Base-by-base conservation (phyloP, 2,113 vertebrate genomes). In the Mionectes macconnelli region DNA sequence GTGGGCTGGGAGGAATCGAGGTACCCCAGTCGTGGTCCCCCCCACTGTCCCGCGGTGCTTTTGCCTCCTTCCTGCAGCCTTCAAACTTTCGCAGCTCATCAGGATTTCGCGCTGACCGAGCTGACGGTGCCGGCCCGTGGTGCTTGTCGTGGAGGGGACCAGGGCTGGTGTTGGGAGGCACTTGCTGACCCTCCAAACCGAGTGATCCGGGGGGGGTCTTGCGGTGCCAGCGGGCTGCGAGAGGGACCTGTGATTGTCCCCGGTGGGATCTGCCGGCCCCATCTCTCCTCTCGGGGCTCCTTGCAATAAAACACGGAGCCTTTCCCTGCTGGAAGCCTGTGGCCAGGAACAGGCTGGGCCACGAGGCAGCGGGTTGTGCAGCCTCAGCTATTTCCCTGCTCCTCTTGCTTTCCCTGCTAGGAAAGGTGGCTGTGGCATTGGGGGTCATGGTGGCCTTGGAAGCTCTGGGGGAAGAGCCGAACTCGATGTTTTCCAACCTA, bases 61-160 rank as follows among this genome's bases (percentile, higher is more conserved):
- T 24, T 40, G 8, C 40, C 53, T 56, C 35, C 42, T 56, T 89
- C 12, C 42, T 3, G 13, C 22, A 63, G 39, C 14, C 0, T 9
- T 17, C 57, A 17, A 73, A 96, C 66, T 96, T 93, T 2, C 3
- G 23, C 4, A 3, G 3, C 19, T 49, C 6, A 0, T 14, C 33
- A n/a, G 4, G 66, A 25, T 64, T 67, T 52, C 1, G 0, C 35
- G 4, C 55, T 0, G 30, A 2, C 47, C 1, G 17, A 57, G 85
- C 76, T 25, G 68, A 20, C 2, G 1, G 28, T 8, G 27, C 42
- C 1, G 2, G 22, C 20, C 47, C 5, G 18, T 2, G 11, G 44
- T 8, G 35, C 22, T 39, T 12, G 8, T n/a, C 24, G 0, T 0
- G 13, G 24, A 2, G 57, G 45, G 17, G 27, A 4, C 21, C 4